Evolutionary conservation across 2,888 invertebrate species (phyloP), one percentile per base, ranked within the genome.

Genomic region (Corythucha ciliata): DNA sequence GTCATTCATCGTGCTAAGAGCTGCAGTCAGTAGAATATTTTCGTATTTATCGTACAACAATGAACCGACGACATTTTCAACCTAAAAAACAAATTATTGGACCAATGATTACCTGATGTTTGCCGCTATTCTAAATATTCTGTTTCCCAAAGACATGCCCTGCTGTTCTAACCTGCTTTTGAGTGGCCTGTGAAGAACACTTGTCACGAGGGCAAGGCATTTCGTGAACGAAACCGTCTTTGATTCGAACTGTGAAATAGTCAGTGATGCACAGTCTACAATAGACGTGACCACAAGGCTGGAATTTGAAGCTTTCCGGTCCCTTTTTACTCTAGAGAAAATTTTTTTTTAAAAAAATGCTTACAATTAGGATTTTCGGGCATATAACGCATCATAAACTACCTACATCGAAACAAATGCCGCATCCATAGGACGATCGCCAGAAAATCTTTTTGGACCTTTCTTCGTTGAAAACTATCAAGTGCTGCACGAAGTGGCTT

Each of bases 1-100:
- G 60, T 79, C 79, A 3, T 67, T 63, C 77, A 79, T 76, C 16
- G 71, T 71, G 57, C 76, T 74, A 36, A 79, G 65, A 7, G 74
- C 72, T 2, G 69, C 67, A 56, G 69, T 70, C 34, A 79, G 65
- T 41, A 78, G 63, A 33, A 76, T 66, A 16, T 69, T 65, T 63
- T 79, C 79, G 62, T 78, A 79, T 41, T 72, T 71, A 1, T 68
- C 67, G 64, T 72, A 79, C 53, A 73, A 58, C 50, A 74, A 74
- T 24, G 67, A 61, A 27, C 68, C 68, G 6, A 79, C 72, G 33
- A 77, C 63, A 45, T 70, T 70, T 60, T 72, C 70, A 3, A 78
- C 72, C 69, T 73, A 53, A 39, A 63, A 57, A 26, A n/a, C n/a
- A n/a, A n/a, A n/a, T n/a, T n/a, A n/a, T n/a, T n/a, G n/a, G n/a